A percentile compares a stretch with the other conserved stretches of the same genome.
Conservation (phyloP, 2,113 vertebrate species). For the Anseranas semipalmata region DNA sequence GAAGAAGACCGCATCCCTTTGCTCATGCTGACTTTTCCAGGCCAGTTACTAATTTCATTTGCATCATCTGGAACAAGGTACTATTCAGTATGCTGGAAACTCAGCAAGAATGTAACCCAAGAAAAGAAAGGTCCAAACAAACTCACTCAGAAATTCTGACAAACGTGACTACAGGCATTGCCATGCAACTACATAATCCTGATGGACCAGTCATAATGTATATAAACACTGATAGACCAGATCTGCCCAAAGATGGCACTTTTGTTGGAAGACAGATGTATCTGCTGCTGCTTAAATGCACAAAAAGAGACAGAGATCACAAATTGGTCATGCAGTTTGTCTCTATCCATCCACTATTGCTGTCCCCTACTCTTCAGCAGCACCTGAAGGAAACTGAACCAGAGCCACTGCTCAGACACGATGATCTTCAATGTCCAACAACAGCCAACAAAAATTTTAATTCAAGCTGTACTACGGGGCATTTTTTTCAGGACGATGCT, state of each 20-base stretch:
- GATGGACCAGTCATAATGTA: not conserved
- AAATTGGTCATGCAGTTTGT: not conserved
- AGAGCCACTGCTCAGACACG: not conserved
- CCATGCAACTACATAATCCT: not conserved
- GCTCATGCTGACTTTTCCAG: not conserved
- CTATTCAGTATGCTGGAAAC: not conserved
- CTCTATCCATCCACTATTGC: not conserved
- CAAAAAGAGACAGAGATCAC: not conserved
- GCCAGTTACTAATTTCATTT: not conserved
- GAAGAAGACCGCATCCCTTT: not conserved
- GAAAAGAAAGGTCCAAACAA: not conserved
- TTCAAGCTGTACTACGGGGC: slow-evolving; percentile 32
- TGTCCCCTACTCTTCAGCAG: not conserved
- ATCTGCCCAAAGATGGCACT: not conserved
- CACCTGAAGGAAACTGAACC: slow-evolving; percentile 53
- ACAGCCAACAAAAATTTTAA: not conserved
- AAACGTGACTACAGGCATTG: not conserved
- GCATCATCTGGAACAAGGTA: not conserved
- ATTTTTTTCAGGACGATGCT: not conserved
- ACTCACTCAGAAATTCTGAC: not conserved
- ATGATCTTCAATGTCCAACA: slow-evolving; percentile 59
- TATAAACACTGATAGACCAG: not conserved
- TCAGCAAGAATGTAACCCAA: not conserved
- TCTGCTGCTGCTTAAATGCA: not conserved
- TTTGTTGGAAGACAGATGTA: not conserved